phyloP scores from a whole-genome alignment of 2,888 invertebrate species.

The Smittia aterrima region DNA sequence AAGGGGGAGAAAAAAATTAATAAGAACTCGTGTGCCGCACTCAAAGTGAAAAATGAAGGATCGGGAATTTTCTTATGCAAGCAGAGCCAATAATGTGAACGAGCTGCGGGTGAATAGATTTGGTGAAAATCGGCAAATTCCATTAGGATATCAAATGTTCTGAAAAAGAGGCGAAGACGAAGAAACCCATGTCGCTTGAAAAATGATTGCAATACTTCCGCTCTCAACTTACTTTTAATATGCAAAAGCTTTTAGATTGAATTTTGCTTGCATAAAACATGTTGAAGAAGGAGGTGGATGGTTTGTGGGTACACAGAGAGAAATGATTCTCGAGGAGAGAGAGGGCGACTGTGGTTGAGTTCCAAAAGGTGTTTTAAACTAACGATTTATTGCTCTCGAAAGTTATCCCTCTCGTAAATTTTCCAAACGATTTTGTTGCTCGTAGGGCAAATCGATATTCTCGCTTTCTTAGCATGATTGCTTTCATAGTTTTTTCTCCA shows the following conservation, averaged over 20 bases:
- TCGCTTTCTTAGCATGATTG: neutral
- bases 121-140: neutral
- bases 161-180: too few relatives aligned
- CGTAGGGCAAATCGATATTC: neutral
- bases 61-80: too few relatives aligned
- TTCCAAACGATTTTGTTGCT: neutral
- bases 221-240: neutral
- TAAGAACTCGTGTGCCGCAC: neutral
- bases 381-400: neutral
- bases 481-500: neutral
- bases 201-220: neutral
- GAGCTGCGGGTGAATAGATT: neutral
- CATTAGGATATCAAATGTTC: neutral
- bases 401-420: neutral
- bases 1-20: neutral
- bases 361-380: neutral
- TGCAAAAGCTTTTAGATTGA: constrained; percentile 2
- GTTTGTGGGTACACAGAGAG: neutral
- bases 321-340: neutral
- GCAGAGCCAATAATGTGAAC: neutral
- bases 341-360: neutral
- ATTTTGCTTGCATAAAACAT: neutral
- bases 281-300: neutral
- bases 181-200: neutral
- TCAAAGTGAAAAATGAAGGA: neutral